Evolutionary conservation across 2,888 invertebrate genomes (phyloP).

Genomic region (Saturnia pavonia): DNA sequence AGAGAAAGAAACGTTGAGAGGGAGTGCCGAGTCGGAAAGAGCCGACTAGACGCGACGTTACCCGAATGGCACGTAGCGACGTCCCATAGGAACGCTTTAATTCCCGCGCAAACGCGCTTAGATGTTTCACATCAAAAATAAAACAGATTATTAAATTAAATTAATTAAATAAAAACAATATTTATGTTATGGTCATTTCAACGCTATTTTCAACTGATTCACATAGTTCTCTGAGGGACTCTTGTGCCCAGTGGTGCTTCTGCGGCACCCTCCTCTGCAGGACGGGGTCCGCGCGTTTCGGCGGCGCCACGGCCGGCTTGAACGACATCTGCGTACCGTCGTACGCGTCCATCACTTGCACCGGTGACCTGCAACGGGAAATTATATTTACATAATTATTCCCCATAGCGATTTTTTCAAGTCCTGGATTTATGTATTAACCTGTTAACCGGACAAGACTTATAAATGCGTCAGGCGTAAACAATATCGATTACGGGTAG

Average conservation of each 20-base stretch:
- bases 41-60: too few species aligned
- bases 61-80: too few species aligned
- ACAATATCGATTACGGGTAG: too few species aligned
- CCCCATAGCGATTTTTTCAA: background rate
- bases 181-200: slow-evolving; percentile 35
- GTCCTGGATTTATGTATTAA: too few species aligned
- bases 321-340: slow-evolving; percentile 88
- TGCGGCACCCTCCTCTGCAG: slow-evolving; percentile 24
- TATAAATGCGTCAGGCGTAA: too few species aligned
- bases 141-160: background rate
- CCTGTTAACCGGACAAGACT: too few species aligned
- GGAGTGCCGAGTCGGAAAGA: too few species aligned
- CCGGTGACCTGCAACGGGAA: slow-evolving; percentile 78
- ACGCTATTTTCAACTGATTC: slow-evolving; percentile 54
- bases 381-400: background rate
- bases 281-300: slow-evolving; percentile 67
- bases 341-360: slow-evolving; percentile 83
- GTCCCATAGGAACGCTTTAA: too few species aligned
- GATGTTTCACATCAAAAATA: too few species aligned
- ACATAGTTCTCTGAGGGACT: slow-evolving; percentile 69
- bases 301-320: slow-evolving; percentile 87
- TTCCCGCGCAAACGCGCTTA: too few species aligned
- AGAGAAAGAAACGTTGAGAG: too few species aligned
- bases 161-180: slow-evolving; percentile 23
- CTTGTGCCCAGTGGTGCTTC: slow-evolving; percentile 66